Conservation (phyloP, 2,113 vertebrate genomes). For the Toxostoma redivivum region DNA sequence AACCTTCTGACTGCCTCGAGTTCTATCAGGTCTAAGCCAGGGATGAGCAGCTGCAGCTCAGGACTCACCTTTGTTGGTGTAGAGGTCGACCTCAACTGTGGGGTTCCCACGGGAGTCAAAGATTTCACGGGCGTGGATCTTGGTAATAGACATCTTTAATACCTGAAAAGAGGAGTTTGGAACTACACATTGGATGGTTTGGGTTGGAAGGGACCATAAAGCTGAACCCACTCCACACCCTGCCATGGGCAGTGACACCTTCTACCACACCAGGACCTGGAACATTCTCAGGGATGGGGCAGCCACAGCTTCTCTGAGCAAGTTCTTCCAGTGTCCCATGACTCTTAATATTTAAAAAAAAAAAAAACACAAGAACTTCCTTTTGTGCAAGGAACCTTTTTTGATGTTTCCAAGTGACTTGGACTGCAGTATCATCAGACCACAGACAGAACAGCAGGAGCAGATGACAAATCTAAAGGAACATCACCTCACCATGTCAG, state of each 20-base stretch:
- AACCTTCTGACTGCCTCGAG: neutral
- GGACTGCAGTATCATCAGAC: neutral
- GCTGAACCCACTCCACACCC: neutral
- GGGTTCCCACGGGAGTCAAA: conserved; percentile 99
- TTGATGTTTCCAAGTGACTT: neutral
- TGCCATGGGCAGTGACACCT: neutral
- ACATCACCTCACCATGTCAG: neutral
- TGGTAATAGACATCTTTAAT: conserved; percentile 89
- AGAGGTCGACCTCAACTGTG: conserved; percentile 95
- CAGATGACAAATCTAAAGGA: neutral
- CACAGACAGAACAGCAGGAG: neutral
- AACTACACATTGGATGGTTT: neutral
- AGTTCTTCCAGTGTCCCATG: neutral
- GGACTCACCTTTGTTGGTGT: conserved; percentile 86
- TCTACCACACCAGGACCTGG: neutral
- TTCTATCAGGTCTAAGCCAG: neutral
- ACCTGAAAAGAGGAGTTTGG: conserved; percentile 50
- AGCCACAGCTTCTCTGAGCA: neutral
- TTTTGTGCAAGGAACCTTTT: neutral
- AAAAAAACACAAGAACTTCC: neutral
- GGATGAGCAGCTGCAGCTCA: neutral
- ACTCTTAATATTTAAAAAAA: neutral
- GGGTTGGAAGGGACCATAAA: neutral
- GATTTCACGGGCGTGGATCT: conserved; percentile 90
- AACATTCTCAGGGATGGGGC: neutral